Evolutionary conservation across 2,113 vertebrate genomes (phyloP), one percentile per base, ranked within the genome.

Genomic region (Mobula birostris): DNA sequence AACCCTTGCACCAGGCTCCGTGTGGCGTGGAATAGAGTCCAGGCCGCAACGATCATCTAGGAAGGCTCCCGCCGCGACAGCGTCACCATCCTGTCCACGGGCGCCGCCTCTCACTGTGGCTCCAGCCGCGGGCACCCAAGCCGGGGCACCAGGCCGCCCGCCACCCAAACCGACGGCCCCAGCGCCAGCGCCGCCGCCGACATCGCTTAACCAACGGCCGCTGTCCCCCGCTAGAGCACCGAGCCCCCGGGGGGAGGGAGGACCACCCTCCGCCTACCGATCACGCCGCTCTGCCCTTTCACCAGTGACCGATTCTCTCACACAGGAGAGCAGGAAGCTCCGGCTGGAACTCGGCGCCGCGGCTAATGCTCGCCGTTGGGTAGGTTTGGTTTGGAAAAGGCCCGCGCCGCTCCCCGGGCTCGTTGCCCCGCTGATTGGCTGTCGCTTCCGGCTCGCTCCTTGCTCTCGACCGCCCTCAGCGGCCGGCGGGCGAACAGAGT

Each of bases 41-140:
- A 98, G 96, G 98, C 97, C 95, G 98, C 97, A 97, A 99, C 98
- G 97, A 99, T 99, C 99, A 99, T 99, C 98, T 98, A 98, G 96
- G 96, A 97, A 96, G 96, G 91, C 91, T 9, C 19, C 91, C 91
- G 77, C 95, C 95, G 94, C 61, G 94, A 94, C 70, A 95, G 94
- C 94, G 94, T 94, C 94, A 94, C 94, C 6, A 94, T 95, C 94
- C 0, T 76, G 88, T 21, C 70, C 36, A 48, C 68, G 70, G 32
- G 70, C 70, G 32, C 66, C 91, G 36, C 90, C 90, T 92, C 27
- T 88, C 66, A 91, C n/a, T 91, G 61, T 48, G 9, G 40, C 70
- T 74, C 36, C 48, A 93, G 36, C 68, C 17, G 68, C 90, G 66
- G 15, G 24, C 90, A 24, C 32, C 91, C 21, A 36, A 74, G 36